Evolutionary conservation across 2,797 vertebrate species (phyloP).

Genomic region (Propithecus deckenii): DNA sequence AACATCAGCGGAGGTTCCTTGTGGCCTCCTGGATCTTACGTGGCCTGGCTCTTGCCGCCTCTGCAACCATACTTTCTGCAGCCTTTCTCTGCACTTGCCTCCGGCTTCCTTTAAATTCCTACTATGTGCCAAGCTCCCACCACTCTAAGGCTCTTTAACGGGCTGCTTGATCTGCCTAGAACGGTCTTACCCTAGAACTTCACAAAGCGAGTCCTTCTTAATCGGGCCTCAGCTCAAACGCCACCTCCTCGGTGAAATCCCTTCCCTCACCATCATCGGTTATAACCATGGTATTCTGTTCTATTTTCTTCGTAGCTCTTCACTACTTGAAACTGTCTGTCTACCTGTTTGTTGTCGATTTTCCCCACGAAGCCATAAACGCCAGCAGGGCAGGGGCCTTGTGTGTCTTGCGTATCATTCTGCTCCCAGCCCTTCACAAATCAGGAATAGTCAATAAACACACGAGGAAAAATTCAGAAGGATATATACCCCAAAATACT

Average conservation of each 20-base stretch:
- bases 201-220: background rate
- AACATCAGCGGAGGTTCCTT: background rate
- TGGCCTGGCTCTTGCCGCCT: background rate
- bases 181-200: background rate
- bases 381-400: background rate
- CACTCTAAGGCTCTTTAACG: too few relatives aligned
- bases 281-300: background rate
- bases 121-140: accelerated
- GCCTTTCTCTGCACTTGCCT: background rate
- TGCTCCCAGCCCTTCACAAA: background rate
- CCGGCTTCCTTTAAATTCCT: background rate
- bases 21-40: background rate
- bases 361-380: background rate
- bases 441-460: background rate
- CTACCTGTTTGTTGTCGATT: background rate
- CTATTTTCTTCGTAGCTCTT: background rate
- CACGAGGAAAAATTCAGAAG: background rate
- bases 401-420: background rate
- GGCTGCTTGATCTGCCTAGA: background rate
- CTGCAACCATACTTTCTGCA: too few relatives aligned
- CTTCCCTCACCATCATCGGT: background rate
- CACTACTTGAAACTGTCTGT: background rate
- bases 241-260: background rate
- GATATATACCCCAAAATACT: too few relatives aligned
- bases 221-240: accelerated